Evolutionary conservation across 1,140 invertebrate genomes (phyloP).

Genomic region (Zaprionus davidi): DNA sequence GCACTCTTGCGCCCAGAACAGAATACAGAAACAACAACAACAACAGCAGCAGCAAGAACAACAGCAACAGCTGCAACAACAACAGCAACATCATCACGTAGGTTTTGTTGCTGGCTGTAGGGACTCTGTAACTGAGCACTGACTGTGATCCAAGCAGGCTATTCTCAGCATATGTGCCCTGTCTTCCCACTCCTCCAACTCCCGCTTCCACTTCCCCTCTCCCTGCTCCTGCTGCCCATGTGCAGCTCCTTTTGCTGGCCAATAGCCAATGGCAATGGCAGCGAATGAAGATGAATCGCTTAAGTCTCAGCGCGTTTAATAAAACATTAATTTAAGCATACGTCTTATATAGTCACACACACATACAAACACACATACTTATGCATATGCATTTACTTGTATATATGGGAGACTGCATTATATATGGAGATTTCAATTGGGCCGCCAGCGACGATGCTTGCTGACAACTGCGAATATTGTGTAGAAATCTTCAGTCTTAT

Average conservation of each 20-base stretch:
- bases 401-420: background rate
- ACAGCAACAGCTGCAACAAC: constrained; percentile 2
- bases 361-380: background rate
- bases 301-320: constrained; percentile 53
- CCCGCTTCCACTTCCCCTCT: background rate
- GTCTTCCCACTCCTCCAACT: constrained; percentile 1
- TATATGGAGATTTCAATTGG: constrained; percentile 43
- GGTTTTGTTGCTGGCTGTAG: constrained; percentile 11
- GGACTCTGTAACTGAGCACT: constrained; percentile 21
- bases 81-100: constrained; percentile 5
- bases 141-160: constrained; percentile 5
- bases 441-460: constrained; percentile 34
- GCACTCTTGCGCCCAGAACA: constrained; percentile 71
- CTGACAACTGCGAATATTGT: constrained; percentile 33
- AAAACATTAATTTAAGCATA: constrained; percentile 53
- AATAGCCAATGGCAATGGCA: constrained; percentile 48
- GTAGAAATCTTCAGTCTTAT: background rate
- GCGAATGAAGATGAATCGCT: constrained; percentile 53
- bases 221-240: background rate
- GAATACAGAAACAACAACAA: constrained; percentile 7
- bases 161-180: constrained; percentile 23
- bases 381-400: background rate
- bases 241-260: constrained; percentile 15
- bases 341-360: constrained; percentile 10
- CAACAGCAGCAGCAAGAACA: constrained; percentile 17